Conservation (phyloP, 2,888 invertebrate genomes). For the Acanthosoma haemorrhoidale region DNA sequence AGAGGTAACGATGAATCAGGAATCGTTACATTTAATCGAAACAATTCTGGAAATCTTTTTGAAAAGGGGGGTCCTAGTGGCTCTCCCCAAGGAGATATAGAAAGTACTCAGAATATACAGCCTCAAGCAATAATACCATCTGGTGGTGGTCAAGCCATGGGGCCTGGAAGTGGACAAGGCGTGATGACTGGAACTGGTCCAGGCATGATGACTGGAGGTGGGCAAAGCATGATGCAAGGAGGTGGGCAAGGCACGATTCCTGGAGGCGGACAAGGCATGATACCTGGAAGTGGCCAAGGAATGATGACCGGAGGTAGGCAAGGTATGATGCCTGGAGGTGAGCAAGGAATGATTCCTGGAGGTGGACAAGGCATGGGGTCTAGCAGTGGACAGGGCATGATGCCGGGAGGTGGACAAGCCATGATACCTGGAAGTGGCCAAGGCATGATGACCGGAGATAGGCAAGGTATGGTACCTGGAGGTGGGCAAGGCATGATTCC, state of each 20-base stretch:
- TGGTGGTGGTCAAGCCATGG: background rate
- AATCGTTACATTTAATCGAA: background rate
- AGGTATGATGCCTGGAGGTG: background rate
- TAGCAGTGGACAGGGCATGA: background rate
- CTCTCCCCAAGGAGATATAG: background rate
- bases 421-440: background rate
- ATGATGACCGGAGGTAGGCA: background rate
- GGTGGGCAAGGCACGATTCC: background rate
- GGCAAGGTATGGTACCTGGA: background rate
- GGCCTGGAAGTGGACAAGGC: background rate
- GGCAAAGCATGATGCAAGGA: background rate
- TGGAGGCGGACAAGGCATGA: background rate
- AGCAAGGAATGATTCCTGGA: background rate
- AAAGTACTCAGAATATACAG: too few relatives aligned
- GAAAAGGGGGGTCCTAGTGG: background rate
- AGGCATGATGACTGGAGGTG: background rate
- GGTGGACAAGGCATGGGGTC: background rate
- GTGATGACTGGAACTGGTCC: background rate
- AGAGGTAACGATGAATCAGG: conserved; percentile 26
- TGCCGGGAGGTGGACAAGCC: background rate
- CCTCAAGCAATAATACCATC: background rate
- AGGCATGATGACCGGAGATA: background rate
- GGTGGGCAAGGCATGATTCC: background rate
- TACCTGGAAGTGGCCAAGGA: background rate
- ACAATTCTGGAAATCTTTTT: background rate